Conservation (phyloP, 2,113 vertebrate species). For the Oryzias woworae region DNA sequence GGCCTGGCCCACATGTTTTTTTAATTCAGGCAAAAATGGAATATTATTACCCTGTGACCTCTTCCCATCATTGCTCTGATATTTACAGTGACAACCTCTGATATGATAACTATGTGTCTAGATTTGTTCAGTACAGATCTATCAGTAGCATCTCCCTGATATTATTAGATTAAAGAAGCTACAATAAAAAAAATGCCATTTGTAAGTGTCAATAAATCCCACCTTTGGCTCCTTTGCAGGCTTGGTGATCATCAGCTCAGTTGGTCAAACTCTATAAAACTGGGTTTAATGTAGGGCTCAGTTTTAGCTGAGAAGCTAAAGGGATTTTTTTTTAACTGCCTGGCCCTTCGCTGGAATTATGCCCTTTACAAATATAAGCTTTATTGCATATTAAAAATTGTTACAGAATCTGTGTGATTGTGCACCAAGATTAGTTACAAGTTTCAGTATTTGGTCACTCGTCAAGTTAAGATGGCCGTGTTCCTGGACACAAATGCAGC, state of each 20-base stretch:
- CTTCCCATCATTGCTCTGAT: conserved; percentile 3
- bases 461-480: conserved; percentile 6
- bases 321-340: neutral
- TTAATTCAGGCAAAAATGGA: too few relatives aligned
- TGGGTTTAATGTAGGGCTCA: neutral
- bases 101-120: neutral
- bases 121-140: conserved; percentile 16
- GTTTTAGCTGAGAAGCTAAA: neutral
- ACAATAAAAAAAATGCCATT: conserved; percentile 26
- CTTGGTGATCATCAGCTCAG: conserved; percentile 24
- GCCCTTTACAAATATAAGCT: neutral
- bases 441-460: conserved; percentile 22
- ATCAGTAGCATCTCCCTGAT: conserved; percentile 16
- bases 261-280: conserved; percentile 11
- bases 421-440: conserved; percentile 28
- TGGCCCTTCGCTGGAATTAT: neutral
- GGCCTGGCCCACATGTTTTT: too few relatives aligned
- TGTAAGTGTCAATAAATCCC: conserved; percentile 27
- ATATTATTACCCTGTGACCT: conserved; percentile 13
- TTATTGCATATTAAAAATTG: conserved; percentile 16
- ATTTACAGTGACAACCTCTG: conserved; percentile 1
- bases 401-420: conserved; percentile 8
- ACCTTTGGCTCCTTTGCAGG: neutral
- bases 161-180: conserved; percentile 11
- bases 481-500: conserved; percentile 39